Conservation (phyloP, 2,113 vertebrate genomes). For the Cyrtonyx montezumae region DNA sequence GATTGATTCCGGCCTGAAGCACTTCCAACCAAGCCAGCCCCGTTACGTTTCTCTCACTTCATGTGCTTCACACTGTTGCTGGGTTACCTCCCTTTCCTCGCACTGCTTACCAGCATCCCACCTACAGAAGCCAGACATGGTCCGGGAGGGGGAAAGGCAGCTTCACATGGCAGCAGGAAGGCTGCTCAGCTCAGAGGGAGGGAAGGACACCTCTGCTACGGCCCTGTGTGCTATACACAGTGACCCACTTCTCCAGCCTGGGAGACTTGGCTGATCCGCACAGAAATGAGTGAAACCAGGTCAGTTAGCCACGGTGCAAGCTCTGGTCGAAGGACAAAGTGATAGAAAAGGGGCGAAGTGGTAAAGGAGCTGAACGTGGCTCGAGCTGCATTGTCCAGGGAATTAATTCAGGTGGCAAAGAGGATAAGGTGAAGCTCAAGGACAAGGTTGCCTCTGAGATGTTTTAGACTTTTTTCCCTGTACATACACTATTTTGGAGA, state of each 20-base stretch:
- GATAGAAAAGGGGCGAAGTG: not conserved
- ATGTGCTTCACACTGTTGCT: fast-evolving
- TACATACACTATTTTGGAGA: not conserved
- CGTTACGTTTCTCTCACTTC: not conserved
- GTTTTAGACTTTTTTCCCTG: not conserved
- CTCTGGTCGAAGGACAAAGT: not conserved
- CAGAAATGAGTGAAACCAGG: slow-evolving; percentile 13
- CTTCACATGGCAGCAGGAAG: not conserved
- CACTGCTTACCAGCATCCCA: not conserved
- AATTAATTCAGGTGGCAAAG: not conserved
- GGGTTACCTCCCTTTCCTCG: slow-evolving; percentile 7
- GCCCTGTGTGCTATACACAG: fast-evolving
- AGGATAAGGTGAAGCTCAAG: slow-evolving; percentile 20
- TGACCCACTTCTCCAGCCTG: slow-evolving; percentile 46
- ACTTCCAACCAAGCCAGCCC: not conserved
- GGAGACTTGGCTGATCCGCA: not conserved
- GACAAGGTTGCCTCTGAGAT: not conserved
- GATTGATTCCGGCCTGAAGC: not conserved
- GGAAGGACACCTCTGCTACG: not conserved
- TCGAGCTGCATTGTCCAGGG: slow-evolving; percentile 2
- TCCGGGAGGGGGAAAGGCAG: not conserved
- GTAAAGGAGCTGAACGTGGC: slow-evolving; percentile 20
- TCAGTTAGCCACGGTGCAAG: not conserved
- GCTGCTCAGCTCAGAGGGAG: not conserved
- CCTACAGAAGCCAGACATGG: not conserved